Evolutionary conservation across 2,797 vertebrate genomes (phyloP), one percentile per base, ranked within the genome.

Genomic region (Propithecus deckenii): DNA sequence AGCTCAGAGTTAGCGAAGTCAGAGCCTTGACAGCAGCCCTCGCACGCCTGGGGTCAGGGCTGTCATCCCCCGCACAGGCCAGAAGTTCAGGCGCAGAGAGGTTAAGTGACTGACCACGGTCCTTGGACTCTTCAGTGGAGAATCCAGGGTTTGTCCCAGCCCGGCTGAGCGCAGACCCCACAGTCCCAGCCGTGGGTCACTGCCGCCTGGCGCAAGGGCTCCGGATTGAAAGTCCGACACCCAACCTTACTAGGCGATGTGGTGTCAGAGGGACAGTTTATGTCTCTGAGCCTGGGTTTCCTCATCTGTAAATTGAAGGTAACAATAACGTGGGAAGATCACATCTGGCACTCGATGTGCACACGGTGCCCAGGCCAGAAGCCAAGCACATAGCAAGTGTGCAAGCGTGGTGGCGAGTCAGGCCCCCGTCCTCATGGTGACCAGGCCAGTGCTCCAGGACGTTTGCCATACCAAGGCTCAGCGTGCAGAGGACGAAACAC

Each of bases 191-290:
- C 25, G 7, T 5, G 0, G 4, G 20, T 59, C 46, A 15, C 11
- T 4, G 61, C 43, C 35, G 15, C 25, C 9, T 1, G 2, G 12
- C 20, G 5, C 28, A 15, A 4, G 32, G 0, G 7, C 0, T 0
- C 80, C 30, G n/a, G 43, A 23, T 9, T 7, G 0, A 5, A 18
- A 48, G 28, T 3, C 32, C 2, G 30, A 0, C 23, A 2, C 17
- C 11, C 20, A 4, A 1, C 23, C 32, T 28, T 52, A 4, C 46
- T 0, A 0, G 69, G 46, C 18, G 48, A 6, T 7, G 46, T 5
- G 5, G 17, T 1, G 7, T 1, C 13, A 0, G 61, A 35, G 59
- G n/a, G 38, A 11, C 30, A 12, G 22, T 7, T n/a, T 2, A 0
- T 4, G 32, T 35, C 28, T 30, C 32, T 0, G 22, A 74, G 7